These are phyloP conservation scores for Sebastes vulpes DNA, from an alignment of 2,797 vertebrate genomes.

Conservation along the genomic window DNA sequence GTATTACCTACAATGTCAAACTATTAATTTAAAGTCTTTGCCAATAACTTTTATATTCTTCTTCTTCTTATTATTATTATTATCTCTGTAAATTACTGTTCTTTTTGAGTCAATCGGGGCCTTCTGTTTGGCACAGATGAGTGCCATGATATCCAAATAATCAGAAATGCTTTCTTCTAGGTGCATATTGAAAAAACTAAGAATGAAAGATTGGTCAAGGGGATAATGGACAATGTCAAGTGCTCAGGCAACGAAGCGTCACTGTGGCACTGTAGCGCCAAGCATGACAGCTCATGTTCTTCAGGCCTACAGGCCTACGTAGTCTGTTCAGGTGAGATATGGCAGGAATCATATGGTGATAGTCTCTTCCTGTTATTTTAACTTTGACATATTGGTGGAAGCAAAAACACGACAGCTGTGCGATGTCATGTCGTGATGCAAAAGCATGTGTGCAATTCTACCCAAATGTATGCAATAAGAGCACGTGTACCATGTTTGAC, in stretches of 20 bases:
- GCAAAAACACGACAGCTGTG: background rate
- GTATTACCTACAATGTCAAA: background rate
- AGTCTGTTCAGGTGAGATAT: conserved; percentile 66
- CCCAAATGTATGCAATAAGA: background rate
- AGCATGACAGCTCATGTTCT: rapidly evolving
- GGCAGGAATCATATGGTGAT: background rate
- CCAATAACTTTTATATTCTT: background rate
- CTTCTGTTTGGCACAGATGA: background rate
- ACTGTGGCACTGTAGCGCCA: conserved; percentile 74
- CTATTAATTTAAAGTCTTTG: background rate
- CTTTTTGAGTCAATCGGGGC: background rate
- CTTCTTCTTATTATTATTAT: background rate
- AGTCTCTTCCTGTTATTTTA: background rate
- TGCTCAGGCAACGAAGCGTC: conserved; percentile 60
- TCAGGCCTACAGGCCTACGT: background rate
- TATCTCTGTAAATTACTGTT: background rate
- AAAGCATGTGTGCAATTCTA: background rate
- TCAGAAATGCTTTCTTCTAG: background rate
- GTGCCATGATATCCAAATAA: background rate
- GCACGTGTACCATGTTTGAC: background rate
- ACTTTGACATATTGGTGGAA: background rate
- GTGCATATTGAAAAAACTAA: rapidly evolving
- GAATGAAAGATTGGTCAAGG: background rate
- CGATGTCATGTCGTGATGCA: background rate
- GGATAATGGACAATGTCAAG: conserved; percentile 17